Evolutionary conservation across 2,797 vertebrate species (phyloP), one percentile per base, ranked within the genome.

Genomic region (Amphiprion clarkii): DNA sequence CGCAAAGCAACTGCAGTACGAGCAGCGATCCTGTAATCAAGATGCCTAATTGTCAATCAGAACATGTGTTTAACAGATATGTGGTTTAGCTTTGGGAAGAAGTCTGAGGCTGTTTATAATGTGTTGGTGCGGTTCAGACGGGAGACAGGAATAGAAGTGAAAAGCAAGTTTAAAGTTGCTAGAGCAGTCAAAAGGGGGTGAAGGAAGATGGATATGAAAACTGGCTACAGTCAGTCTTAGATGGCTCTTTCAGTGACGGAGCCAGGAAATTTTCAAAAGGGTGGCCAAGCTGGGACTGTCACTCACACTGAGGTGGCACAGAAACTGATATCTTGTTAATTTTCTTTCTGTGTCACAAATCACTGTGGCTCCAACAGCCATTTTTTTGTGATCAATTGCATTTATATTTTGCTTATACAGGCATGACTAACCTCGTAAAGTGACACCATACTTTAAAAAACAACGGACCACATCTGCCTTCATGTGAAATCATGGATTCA

Each of bases 21-120:
- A 77, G 60, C 71, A 70, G 31, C 53, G 64, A 36, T 75, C 48
- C 77, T 82, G 79, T 92, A 86, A 89, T 89, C 83, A 89, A 88
- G 74, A 67, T 85, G 61, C 81, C 61, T 75, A 49, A 49, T n/a
- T 49, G 48, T 19, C 17, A 21, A 21, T 9, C 17, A 21, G 48
- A 49, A 21, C 48, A 3, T 21, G 16, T 10, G n/a, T 49, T 19
- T 49, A 49, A 12, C 29, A 25, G 61, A 57, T 42, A 57, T n/a
- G 5, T 13, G 42, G 19, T 66, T 75, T 60, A 23, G 65, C 56
- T 65, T 61, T 72, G 48, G 73, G 52, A 53, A 36, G 11, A 2
- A 51, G 27, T 25, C 48, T 52, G 6, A 69, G 55, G 44, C 57
- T 42, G 54, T 71, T 81, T 75, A 53, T 65, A 44, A 66, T 77